Base-by-base conservation (phyloP, 2,797 vertebrate species). In the Babyrousa celebensis region DNA sequence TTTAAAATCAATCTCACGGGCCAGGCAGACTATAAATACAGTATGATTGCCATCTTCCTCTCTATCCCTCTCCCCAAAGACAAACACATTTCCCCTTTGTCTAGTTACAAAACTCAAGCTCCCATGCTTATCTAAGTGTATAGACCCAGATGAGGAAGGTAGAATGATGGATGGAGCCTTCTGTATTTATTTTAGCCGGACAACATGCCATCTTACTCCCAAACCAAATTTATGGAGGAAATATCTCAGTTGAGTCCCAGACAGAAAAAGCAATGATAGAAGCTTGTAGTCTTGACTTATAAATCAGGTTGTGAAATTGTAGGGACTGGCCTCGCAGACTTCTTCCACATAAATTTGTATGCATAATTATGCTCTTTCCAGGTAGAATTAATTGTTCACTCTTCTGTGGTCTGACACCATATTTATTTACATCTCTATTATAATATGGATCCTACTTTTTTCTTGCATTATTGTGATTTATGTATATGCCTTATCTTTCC, bases 401-500 rank as follows among this genome's bases (percentile, higher is more conserved):
- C 60, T 90, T 96, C 70, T 96, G 40, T 91, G 23, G 27, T 80
- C 71, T 27, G 94, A 74, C 54, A 71, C 48, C 12, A 70, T 83
- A 84, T 93, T 92, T 95, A 97, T 94, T 94, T 97, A 91, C 90
- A 86, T 77, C 78, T 94, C 62, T 91, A 72, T 95, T 95, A 77
- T 80, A 80, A 96, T 87, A 93, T 70, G 27, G 52, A 75, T 27
- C 23, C 77, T 87, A 82, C 18, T 60, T 93, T 95, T 89, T 67
- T 80, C 58, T 89, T 94, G 20, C 36, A 94, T 97, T 92, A 78
- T 17, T 17, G 18, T 96, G 89, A 95, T 89, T 94, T 96, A 96
- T 91, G 29, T 48, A 52, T 83, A 79, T 68, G 74, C 43, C 78
- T 95, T 89, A 79, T 95, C 21, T 93, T 52, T 96, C 43, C 25